Evolutionary conservation across 2,888 invertebrate species (phyloP), one percentile per base, ranked within the genome.

Genomic region (Amphipyra berbera): DNA sequence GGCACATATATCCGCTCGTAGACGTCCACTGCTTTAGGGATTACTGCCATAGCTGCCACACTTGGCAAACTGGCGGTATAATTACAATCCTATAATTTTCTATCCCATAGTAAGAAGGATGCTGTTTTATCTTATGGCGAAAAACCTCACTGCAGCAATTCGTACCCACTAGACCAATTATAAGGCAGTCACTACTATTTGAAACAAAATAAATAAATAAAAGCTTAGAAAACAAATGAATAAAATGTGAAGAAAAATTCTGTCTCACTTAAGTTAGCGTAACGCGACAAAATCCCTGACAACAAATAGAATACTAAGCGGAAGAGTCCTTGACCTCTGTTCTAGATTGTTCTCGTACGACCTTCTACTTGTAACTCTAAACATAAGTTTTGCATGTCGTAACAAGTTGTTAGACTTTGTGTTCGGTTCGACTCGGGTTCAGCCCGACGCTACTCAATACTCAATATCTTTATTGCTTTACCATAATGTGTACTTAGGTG

Each of bases 291-390:
- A 65, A 49, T 50, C 38, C 10, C 15, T 0, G 12, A 33, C 54
- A 55, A 69, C 66, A 65, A 65, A 65, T 47, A 58, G 72, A 48
- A 72, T 72, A 69, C 66, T 59, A 59, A 44, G 62, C 7, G 42
- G n/a, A 47, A 44, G 66, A 47, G 59, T 59, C 54, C 59, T 72
- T 72, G 68, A 71, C 55, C 59, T 35, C 14, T 64, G 35, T 42
- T 30, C 27, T 44, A 37, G 47, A 54, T 54, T 72, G 40, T 72
- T 50, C 58, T 27, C 63, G 27, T 8, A 15, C 13, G 9, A 12
- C 30, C 4, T 44, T 13, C 10, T 41, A 10, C 2, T 44, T 13
- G 7, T 41, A 10, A 41, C 40, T 59, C 33, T 7, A 48, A 30
- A 49, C 37, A 40, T 10, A 48, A 65, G 46, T 65, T 50, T 58